Base-by-base conservation (phyloP, 2,797 vertebrate genomes). In the Threskiornis aethiopicus region DNA sequence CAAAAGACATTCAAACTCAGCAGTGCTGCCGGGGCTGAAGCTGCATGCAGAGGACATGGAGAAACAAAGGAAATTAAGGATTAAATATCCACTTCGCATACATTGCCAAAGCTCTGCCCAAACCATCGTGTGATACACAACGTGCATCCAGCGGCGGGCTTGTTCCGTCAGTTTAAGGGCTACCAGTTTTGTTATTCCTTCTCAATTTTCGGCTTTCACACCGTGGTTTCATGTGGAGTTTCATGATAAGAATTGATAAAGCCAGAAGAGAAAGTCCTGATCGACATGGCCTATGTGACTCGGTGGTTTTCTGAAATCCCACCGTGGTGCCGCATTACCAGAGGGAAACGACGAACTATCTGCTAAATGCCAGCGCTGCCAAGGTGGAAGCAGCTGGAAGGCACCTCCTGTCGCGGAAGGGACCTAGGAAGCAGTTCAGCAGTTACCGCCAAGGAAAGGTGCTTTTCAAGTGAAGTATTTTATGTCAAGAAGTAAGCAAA, bases 251-350 rank as follows among this genome's bases (percentile, higher is more conserved):
- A 64, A 41, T 0, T 31, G 11, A 24, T 59, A 71, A 41, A 70
- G 10, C 5, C 59, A 42, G 3, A 24, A 65, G 29, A 44, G 25
- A 39, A 79, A 11, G 9, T 22, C 54, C 41, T 8, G 0, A n/a
- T 35, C 3, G 1, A n/a, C 0, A 0, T 0, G 10, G 33, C 39
- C 37, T 42, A 3, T 0, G 5, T n/a, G 44, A 41, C 15, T 33
- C 26, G 22, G 19, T 28, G 57, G 7, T 41, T 65, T 84, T 59
- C 26, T 62, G 2, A 28, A 11, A 13, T 22, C 39, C 67, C 73
- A 51, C 12, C 47, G 12, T 0, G 49, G 24, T 4, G 6, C n/a
- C 51, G 33, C 29, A 21, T 5, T 7, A 46, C n/a, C 46, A 17
- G 62, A 19, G 5, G 9, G 31, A 69, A 81, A 42, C 0, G 1